Evolutionary conservation across 2,888 invertebrate species (phyloP).

Genomic region (Hirtodrosophila alboralis): DNA sequence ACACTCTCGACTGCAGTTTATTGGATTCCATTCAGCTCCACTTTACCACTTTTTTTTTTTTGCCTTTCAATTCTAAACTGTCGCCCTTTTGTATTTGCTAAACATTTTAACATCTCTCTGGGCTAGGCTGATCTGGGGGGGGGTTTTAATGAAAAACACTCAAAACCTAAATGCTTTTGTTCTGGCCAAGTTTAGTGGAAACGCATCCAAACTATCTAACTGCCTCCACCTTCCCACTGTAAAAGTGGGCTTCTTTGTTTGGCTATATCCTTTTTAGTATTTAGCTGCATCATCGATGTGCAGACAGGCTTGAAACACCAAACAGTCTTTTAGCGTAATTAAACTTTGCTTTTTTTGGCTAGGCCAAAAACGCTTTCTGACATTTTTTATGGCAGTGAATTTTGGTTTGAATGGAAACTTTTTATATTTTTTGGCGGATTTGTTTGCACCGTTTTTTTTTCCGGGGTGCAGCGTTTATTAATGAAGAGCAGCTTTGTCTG

Average conservation of each 20-base stretch:
- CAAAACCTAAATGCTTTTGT: slow-evolving; percentile 61
- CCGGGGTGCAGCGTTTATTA: slow-evolving; percentile 3
- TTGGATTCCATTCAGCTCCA: slow-evolving; percentile 58
- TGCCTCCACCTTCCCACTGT: no score
- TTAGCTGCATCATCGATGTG: slow-evolving; percentile 36
- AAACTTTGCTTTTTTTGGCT: slow-evolving; percentile 54
- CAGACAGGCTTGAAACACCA: slow-evolving; percentile 27
- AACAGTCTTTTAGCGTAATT: slow-evolving; percentile 66
- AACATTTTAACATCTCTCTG: slow-evolving; percentile 59
- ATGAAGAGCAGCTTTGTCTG: slow-evolving; percentile 8
- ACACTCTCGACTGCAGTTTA: slow-evolving; percentile 52
- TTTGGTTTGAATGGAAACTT: neutral
- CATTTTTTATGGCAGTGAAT: slow-evolving; percentile 10
- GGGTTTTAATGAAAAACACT: slow-evolving; percentile 63
- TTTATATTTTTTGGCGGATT: slow-evolving; percentile 1
- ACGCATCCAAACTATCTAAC: slow-evolving; percentile 20
- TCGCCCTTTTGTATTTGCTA: slow-evolving; percentile 61
- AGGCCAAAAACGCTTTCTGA: neutral
- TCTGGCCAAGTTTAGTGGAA: slow-evolving; percentile 68
- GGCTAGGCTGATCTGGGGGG: no score
- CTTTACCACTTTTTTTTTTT: no score
- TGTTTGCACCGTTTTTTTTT: slow-evolving; percentile 6
- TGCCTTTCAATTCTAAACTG: slow-evolving; percentile 36
- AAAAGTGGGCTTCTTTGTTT: slow-evolving; percentile 30
- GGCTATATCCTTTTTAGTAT: slow-evolving; percentile 32